Percentiles rank a stretch among this genome's conserved stretches.
Evolutionary conservation across 2,888 invertebrate species (phyloP).

Genomic region (Caenorhabditis sp.): DNA sequence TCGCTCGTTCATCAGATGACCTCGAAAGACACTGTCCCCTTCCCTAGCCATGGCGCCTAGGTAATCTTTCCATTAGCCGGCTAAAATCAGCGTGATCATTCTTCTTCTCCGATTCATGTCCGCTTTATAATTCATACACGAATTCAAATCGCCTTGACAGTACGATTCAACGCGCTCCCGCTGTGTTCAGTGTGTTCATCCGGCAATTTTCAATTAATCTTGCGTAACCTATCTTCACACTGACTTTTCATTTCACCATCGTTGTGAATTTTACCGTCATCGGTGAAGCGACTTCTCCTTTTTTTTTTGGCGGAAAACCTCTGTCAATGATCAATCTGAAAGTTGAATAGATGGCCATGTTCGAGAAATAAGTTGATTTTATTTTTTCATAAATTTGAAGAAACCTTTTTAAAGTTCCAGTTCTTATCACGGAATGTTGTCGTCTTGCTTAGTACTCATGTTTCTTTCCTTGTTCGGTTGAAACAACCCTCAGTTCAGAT

Average conservation of each 20-base stretch:
- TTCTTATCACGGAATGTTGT: too few species aligned
- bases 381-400: too few species aligned
- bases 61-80: constrained; percentile 52
- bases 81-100: constrained; percentile 45
- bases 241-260: too few species aligned
- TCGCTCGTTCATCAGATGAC: constrained; percentile 42
- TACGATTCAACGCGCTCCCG: constrained; percentile 1
- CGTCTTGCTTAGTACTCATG: too few species aligned
- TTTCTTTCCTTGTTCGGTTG: not conserved
- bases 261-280: too few species aligned
- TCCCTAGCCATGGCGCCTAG: constrained; percentile 35
- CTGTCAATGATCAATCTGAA: too few species aligned
- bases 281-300: too few species aligned
- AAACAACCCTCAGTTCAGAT: not conserved
- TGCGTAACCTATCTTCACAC: constrained; percentile 30
- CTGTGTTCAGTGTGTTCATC: constrained; percentile 39
- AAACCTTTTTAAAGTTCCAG: too few species aligned
- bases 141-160: constrained; percentile 38
- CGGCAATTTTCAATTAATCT: constrained; percentile 57
- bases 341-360: too few species aligned
- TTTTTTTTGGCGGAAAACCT: too few species aligned
- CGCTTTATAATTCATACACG: constrained; percentile 17
- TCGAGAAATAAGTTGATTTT: too few species aligned
- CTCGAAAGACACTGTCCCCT: constrained; percentile 33
- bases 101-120: not conserved